Conservation (phyloP, 1,140 invertebrate genomes). For the Drosophila navojoa region DNA sequence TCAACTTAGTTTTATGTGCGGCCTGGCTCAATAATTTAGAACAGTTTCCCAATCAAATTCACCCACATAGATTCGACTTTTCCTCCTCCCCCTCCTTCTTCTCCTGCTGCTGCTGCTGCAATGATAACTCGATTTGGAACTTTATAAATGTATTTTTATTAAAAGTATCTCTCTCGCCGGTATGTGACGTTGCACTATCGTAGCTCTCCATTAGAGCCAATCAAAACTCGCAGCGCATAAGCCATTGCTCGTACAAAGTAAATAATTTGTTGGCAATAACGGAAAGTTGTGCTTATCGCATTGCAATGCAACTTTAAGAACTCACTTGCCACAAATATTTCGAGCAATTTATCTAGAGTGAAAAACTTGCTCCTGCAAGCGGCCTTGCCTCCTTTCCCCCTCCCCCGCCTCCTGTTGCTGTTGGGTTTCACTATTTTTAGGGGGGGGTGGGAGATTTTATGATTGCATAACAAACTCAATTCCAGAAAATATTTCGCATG, state of each 20-base stretch:
- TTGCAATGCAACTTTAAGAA: constrained; percentile 58
- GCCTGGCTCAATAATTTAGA: no score
- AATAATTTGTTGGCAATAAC: constrained; percentile 70
- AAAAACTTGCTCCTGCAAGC: constrained; percentile 65
- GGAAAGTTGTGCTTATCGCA: constrained; percentile 69
- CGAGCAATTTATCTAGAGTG: constrained; percentile 43
- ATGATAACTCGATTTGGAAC: background rate
- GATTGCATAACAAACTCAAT: constrained; percentile 80
- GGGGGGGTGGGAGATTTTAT: constrained; percentile 37
- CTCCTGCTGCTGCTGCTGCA: no score
- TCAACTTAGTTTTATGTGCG: no score
- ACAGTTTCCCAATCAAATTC: no score
- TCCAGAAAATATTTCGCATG: constrained; percentile 72
- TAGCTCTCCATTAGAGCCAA: constrained; percentile 35
- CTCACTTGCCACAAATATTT: constrained; percentile 51
- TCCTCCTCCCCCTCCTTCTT: no score
- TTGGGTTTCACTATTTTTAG: constrained; percentile 3
- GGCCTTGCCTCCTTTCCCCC: constrained; percentile 38
- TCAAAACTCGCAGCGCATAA: constrained; percentile 35
- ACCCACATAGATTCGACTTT: no score
- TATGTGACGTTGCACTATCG: background rate
- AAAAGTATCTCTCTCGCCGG: background rate
- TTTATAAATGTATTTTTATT: background rate
- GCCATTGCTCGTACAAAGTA: constrained; percentile 37
- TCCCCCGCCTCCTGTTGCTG: constrained; percentile 23